Percentiles rank a stretch among this genome's conserved stretches.
These are phyloP conservation scores for Pao palembangensis DNA, from an alignment of 2,113 vertebrate genomes.

Conservation along the genomic window DNA sequence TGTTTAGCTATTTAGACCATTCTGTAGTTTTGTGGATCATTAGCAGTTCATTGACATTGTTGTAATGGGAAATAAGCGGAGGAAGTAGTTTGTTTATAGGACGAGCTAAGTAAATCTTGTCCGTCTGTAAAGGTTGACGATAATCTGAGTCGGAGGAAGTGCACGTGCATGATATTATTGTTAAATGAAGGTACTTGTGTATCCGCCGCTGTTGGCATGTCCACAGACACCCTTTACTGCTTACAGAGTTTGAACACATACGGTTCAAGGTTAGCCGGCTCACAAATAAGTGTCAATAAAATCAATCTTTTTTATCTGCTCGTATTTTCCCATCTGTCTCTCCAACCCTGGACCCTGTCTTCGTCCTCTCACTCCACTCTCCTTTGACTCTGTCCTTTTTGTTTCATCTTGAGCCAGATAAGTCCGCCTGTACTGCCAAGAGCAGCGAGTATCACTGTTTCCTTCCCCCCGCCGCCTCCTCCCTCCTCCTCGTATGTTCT, in stretches of 20 bases:
- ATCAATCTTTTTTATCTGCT: conserved; percentile 57
- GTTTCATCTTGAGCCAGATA: conserved; percentile 67
- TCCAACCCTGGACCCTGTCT: conserved; percentile 37
- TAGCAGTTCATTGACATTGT: not conserved
- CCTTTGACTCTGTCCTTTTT: conserved; percentile 61
- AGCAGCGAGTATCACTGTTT: conserved; percentile 67
- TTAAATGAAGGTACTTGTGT: not conserved
- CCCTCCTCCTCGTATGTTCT: conserved; percentile 53
- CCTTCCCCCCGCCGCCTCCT: not conserved
- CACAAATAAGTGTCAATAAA: conserved; percentile 72
- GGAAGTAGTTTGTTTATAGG: not conserved
- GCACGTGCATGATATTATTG: too few species aligned
- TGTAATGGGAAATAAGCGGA: not conserved
- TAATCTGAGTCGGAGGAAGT: too few species aligned
- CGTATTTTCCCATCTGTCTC: conserved; percentile 43
- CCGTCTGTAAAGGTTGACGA: too few species aligned
- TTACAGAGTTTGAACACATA: conserved; percentile 45
- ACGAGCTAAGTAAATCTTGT: too few species aligned
- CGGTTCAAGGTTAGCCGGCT: conserved; percentile 63
- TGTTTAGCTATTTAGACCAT: conserved; percentile 8
- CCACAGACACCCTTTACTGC: conserved; percentile 12
- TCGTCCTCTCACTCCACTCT: conserved; percentile 41
- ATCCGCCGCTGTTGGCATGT: conserved; percentile 25
- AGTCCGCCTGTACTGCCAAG: conserved; percentile 68
- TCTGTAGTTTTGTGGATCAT: not conserved